Evolutionary conservation across 2,888 invertebrate genomes (phyloP).

Genomic region (Phaonia tiefii): DNA sequence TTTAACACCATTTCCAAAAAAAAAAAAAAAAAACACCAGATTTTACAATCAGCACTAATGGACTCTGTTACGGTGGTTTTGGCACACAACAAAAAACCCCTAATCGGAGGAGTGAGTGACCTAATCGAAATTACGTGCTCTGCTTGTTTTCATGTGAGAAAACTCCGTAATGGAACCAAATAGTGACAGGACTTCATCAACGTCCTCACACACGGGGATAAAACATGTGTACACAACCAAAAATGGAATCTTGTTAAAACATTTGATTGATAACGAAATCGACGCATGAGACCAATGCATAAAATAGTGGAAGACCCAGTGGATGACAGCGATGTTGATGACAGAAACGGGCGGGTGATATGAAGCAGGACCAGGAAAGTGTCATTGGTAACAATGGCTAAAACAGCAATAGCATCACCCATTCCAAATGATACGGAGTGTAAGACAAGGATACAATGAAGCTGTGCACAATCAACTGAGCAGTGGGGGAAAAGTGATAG

Average conservation of each 20-base stretch:
- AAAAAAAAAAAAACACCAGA: constrained; percentile 6
- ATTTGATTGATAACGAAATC: constrained; percentile 71
- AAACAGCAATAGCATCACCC: constrained; percentile 46
- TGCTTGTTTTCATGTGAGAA: constrained; percentile 65
- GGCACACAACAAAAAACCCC: too few species aligned
- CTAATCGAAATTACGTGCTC: constrained; percentile 77
- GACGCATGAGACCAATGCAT: constrained; percentile 69
- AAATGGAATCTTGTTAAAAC: constrained; percentile 65
- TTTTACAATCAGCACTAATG: constrained; percentile 58
- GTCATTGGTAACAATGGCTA: constrained; percentile 45
- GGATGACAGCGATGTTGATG: constrained; percentile 36
- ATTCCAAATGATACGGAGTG: constrained; percentile 10
- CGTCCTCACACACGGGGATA: constrained; percentile 24
- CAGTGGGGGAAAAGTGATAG: constrained; percentile 60
- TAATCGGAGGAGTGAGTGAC: constrained; percentile 58
- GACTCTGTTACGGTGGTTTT: constrained; percentile 16
- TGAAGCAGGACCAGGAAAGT: constrained; percentile 19
- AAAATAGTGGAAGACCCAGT: constrained; percentile 25
- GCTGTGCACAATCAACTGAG: not conserved
- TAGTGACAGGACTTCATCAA: constrained; percentile 66
- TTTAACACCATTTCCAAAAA: constrained; percentile 50
- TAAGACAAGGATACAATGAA: constrained; percentile 34
- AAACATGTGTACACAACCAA: constrained; percentile 21
- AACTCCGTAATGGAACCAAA: not conserved
- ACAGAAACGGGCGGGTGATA: constrained; percentile 22